Evolutionary conservation across 2,797 vertebrate genomes (phyloP).

Genomic region (Sparus aurata): DNA sequence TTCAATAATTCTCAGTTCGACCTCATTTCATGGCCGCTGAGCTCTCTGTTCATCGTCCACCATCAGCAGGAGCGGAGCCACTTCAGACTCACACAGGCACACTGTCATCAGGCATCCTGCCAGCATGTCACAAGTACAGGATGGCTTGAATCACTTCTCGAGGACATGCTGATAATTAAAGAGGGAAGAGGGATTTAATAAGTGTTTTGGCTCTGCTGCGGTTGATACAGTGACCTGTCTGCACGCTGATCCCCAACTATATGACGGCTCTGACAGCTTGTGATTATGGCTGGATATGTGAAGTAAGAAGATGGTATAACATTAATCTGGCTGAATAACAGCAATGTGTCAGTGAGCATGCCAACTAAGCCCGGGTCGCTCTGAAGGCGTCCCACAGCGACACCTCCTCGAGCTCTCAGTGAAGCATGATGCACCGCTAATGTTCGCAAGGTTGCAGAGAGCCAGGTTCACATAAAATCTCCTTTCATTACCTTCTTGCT

Average conservation of each 20-base stretch:
- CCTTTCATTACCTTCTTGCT: not conserved
- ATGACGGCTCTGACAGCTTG: slow-evolving; percentile 74
- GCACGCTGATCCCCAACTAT: slow-evolving; percentile 69
- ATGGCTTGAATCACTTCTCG: slow-evolving; percentile 71
- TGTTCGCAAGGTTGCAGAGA: slow-evolving; percentile 25
- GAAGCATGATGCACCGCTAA: slow-evolving; percentile 24
- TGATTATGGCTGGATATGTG: slow-evolving; percentile 81
- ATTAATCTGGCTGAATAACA: slow-evolving; percentile 81
- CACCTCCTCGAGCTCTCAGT: slow-evolving; percentile 48
- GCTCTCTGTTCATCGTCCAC: slow-evolving; percentile 72
- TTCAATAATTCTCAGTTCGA: slow-evolving; percentile 66
- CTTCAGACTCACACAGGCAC: slow-evolving; percentile 68
- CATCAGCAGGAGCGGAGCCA: slow-evolving; percentile 62
- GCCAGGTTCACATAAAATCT: not conserved
- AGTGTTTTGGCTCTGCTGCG: slow-evolving; percentile 71
- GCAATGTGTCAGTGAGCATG: slow-evolving; percentile 70
- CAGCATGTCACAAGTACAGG: slow-evolving; percentile 79
- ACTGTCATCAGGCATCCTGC: slow-evolving; percentile 71
- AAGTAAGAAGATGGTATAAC: slow-evolving; percentile 72
- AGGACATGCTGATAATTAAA: slow-evolving; percentile 82
- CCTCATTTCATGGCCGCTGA: slow-evolving; percentile 69
- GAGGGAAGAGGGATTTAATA: slow-evolving; percentile 79
- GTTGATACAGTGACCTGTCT: slow-evolving; percentile 78
- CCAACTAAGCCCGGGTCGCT: slow-evolving; percentile 61
- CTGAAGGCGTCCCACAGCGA: slow-evolving; percentile 50